Evolutionary conservation across 2,888 invertebrate genomes (phyloP), one percentile per base, ranked within the genome.

Genomic region (Gari tellinella): DNA sequence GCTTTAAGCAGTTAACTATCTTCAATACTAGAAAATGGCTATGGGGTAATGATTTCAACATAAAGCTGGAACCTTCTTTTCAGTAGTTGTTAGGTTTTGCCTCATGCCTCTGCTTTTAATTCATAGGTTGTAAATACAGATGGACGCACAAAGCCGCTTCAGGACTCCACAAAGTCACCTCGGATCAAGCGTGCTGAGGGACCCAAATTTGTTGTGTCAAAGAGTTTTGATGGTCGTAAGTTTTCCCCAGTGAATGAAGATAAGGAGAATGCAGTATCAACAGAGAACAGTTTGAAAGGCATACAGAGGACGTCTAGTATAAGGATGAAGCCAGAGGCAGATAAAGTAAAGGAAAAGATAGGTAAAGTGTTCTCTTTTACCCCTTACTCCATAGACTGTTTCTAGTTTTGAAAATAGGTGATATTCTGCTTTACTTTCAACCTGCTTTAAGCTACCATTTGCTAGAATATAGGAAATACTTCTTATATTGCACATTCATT

Each of bases 201-300:
- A n/a, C 31, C 57, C n/a, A 64, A 55, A 37, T 76, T 64, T 49
- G 69, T 58, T 43, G 63, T 61, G 0, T 53, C 40, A 3, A 26
- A 48, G 12, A 62, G 58, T 55, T 73, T 65, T 51, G 68, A 76
- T 62, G 76, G 73, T 21, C 26, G 46, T 15, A 76, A 61, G 37
- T 65, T 79, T 38, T 48, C 58, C 19, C 19, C 45, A 10, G 48
- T 73, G 21, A n/a, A 26, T 45, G 73, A 77, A 17, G 38, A 75
- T 37, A 78, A 78, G 49, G 78, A 78, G 21, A 78, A 78, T 45
- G 19, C 17, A 14, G 0, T 15, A 17, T 21, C 25, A 31, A 15
- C 25, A 23, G 19, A 23, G 4, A 23, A 43, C 37, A 37, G 21
- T 21, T 21, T 53, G n/a, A 53, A 53, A 26, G 26, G 53, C 17